These are phyloP conservation scores for Bradynema listronoti DNA, from an alignment of 1,140 invertebrate genomes.

Conservation along the genomic window DNA sequence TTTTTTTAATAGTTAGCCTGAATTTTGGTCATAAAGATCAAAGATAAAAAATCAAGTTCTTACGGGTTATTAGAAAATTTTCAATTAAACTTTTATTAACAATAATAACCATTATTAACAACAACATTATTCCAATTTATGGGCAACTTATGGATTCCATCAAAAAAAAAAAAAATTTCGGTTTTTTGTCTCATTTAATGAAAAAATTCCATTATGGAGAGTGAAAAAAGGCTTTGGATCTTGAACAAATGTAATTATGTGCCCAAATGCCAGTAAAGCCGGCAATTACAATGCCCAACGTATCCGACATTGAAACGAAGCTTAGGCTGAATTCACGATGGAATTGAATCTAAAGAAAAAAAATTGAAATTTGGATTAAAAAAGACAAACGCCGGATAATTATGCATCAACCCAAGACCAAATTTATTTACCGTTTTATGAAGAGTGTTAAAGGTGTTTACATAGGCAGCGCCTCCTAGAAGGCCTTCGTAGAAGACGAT, in stretches of 20 bases:
- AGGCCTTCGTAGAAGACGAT: slow-evolving; percentile 41
- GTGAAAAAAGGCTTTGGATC: not conserved
- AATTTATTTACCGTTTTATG: slow-evolving; percentile 23
- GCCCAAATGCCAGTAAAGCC: slow-evolving; percentile 34
- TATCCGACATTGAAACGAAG: slow-evolving; percentile 40
- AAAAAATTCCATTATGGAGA: too few relatives aligned
- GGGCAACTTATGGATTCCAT: too few relatives aligned
- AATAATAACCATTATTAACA: too few relatives aligned
- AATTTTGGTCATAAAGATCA: too few relatives aligned
- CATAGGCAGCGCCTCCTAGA: slow-evolving; percentile 37
- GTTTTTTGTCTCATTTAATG: too few relatives aligned
- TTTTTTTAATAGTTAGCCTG: too few relatives aligned
- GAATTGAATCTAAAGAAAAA: slow-evolving; percentile 20
- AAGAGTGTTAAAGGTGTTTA: slow-evolving; percentile 37
- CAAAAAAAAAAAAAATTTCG: too few relatives aligned
- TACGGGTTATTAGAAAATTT: too few relatives aligned
- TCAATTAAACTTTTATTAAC: too few relatives aligned
- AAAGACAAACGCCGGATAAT: slow-evolving; percentile 8
- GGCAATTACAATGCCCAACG: slow-evolving; percentile 39
- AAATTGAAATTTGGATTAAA: slow-evolving; percentile 13
- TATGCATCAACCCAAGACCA: too few relatives aligned
- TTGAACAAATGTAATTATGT: slow-evolving; percentile 34
- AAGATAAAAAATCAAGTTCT: too few relatives aligned
- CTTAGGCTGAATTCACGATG: slow-evolving; percentile 35
- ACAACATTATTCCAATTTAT: too few relatives aligned